Percentiles rank a stretch among this genome's conserved stretches.
phyloP scores from a whole-genome alignment of 2,113 vertebrate genomes.

The Condylura cristata region DNA sequence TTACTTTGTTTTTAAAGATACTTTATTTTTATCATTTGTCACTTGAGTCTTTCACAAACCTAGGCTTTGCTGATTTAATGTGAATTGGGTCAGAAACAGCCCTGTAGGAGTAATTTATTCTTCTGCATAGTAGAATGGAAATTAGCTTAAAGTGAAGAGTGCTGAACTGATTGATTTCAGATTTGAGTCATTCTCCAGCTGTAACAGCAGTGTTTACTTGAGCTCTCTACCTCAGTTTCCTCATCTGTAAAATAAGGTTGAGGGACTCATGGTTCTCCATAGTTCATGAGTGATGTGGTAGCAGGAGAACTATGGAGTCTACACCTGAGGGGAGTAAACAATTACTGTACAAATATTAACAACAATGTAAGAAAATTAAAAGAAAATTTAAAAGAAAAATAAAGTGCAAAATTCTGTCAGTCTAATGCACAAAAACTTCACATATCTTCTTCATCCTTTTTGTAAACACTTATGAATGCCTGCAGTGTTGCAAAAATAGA shows the following conservation, averaged over 20 bases:
- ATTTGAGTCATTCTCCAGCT: background rate
- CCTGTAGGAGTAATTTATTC: constrained; percentile 24
- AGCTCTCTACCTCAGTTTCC: background rate
- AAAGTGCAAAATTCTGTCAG: background rate
- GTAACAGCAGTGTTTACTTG: background rate
- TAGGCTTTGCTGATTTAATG: constrained; percentile 18
- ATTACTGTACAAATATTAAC: too few relatives aligned
- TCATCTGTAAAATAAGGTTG: background rate
- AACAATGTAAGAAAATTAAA: background rate
- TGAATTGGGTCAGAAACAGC: constrained; percentile 48
- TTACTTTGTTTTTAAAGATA: constrained; percentile 43
- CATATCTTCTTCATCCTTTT: background rate
- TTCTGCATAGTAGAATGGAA: constrained; percentile 12
- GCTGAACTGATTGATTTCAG: background rate
- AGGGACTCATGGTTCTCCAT: background rate
- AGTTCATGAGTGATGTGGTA: too few relatives aligned
- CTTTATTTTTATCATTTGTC: constrained; percentile 40
- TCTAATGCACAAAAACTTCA: background rate
- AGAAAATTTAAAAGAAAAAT: background rate
- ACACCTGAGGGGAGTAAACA: too few relatives aligned
- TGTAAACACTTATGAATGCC: background rate
- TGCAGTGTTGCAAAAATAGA: background rate
- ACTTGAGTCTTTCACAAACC: constrained; percentile 49
- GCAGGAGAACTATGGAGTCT: too few relatives aligned
- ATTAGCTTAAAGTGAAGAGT: background rate